These are phyloP conservation scores for Scopus umbretta DNA, from an alignment of 2,113 vertebrate genomes.

Conservation along the genomic window DNA sequence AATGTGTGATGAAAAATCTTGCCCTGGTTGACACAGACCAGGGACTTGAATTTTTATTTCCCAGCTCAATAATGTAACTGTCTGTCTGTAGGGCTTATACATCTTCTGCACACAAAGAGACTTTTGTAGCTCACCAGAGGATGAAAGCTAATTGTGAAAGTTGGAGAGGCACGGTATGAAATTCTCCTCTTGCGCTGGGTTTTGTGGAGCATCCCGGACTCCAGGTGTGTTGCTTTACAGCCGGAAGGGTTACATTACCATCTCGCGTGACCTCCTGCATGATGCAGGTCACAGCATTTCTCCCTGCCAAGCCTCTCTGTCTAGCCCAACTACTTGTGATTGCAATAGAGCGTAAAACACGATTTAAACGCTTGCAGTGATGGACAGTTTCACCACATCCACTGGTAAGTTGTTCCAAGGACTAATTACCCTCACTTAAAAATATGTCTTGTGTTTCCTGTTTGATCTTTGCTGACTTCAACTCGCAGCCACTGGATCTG, in stretches of 20 bases:
- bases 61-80: background rate
- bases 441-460: background rate
- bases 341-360: background rate
- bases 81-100: background rate
- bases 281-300: background rate
- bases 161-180: background rate
- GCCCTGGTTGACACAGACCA: background rate
- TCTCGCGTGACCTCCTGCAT: fast-evolving
- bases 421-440: slow-evolving; percentile 15
- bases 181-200: fast-evolving
- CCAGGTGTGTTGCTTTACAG: background rate
- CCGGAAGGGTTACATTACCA: fast-evolving
- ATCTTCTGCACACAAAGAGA: background rate
- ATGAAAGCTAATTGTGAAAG: background rate
- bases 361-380: background rate
- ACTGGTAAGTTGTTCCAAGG: background rate
- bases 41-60: background rate
- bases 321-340: background rate
- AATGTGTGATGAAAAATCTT: background rate
- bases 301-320: background rate
- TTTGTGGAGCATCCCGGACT: background rate
- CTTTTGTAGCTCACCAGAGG: background rate
- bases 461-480: slow-evolving; percentile 30
- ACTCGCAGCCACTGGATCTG: background rate
- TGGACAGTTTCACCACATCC: background rate